A percentile compares a stretch with the other conserved stretches of the same genome.
These are phyloP conservation scores for Pterophyllum scalare DNA, from an alignment of 2,113 vertebrate species.

Conservation along the genomic window DNA sequence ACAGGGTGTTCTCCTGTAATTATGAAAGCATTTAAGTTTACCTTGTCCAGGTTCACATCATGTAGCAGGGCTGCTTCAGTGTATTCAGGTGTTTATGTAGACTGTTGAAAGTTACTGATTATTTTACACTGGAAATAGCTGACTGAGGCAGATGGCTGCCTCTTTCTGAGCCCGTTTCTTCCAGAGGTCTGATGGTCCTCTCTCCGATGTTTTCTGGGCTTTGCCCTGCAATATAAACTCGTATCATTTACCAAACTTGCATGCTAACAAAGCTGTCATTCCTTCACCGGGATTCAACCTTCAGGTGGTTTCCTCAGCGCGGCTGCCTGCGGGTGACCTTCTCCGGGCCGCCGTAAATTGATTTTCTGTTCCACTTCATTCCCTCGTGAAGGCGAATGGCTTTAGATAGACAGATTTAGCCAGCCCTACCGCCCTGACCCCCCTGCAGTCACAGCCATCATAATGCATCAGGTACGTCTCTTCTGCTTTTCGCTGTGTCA, in stretches of 20 bases:
- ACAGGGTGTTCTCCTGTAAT: too few species aligned
- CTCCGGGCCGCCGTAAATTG: not conserved
- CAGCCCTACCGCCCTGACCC: not conserved
- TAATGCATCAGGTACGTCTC: not conserved
- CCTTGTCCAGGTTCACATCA: too few species aligned
- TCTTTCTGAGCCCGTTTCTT: not conserved
- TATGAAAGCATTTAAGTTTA: too few species aligned
- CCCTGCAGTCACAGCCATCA: not conserved
- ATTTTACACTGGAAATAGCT: not conserved
- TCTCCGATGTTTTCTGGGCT: not conserved
- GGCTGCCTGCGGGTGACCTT: not conserved
- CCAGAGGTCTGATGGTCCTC: not conserved
- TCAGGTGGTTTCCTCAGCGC: not conserved
- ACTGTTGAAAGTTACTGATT: too few species aligned
- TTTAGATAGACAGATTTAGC: not conserved
- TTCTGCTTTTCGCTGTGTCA: slow-evolving; percentile 9
- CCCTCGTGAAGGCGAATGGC: not conserved
- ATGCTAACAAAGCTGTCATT: not conserved
- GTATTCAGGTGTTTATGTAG: too few species aligned
- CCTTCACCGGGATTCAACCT: not conserved
- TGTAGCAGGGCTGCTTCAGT: too few species aligned
- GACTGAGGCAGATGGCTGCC: not conserved
- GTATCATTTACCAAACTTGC: not conserved
- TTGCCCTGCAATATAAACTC: not conserved
- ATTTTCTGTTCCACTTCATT: slow-evolving; percentile 3